Percentiles rank a stretch among this genome's conserved stretches.
Conservation (phyloP, 64 coral and sea anemone genomes). For the Actinia equina region DNA sequence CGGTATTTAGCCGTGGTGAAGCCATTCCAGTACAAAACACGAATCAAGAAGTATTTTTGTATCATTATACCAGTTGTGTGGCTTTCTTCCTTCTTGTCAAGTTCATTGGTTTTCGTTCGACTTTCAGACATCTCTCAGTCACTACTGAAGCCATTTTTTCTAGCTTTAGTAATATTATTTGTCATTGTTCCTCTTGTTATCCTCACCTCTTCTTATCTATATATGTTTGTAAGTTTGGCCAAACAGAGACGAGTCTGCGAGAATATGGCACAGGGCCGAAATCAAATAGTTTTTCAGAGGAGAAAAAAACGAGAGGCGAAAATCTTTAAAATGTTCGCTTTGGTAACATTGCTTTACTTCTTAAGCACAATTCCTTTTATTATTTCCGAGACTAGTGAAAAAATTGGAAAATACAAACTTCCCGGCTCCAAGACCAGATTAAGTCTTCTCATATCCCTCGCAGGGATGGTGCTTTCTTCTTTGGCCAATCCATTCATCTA, state of each 20-base stretch:
- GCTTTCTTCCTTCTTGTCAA: neutral
- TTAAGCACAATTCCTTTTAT: constrained; percentile 9
- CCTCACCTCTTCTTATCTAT: neutral
- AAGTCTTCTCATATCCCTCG: neutral
- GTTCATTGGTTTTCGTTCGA: neutral
- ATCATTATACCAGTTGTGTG: neutral
- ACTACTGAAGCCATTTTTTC: neutral
- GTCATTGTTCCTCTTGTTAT: neutral
- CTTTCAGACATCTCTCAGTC: neutral
- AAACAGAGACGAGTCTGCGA: neutral
- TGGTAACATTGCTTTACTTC: neutral
- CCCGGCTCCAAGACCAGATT: neutral
- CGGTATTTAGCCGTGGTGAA: constrained; percentile 15
- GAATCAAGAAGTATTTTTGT: neutral
- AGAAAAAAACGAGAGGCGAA: neutral
- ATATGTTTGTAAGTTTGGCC: neutral
- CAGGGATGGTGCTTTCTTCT: neutral
- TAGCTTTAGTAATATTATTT: neutral
- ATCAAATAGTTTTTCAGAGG: neutral
- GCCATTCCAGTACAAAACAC: constrained; percentile 5
- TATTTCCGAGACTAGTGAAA: neutral
- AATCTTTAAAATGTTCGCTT: neutral
- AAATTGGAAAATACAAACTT: neutral
- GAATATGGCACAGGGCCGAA: neutral
- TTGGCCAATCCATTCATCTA: constrained; percentile 51